Conservation (phyloP, 2,113 vertebrate genomes). For the Indicator indicator region DNA sequence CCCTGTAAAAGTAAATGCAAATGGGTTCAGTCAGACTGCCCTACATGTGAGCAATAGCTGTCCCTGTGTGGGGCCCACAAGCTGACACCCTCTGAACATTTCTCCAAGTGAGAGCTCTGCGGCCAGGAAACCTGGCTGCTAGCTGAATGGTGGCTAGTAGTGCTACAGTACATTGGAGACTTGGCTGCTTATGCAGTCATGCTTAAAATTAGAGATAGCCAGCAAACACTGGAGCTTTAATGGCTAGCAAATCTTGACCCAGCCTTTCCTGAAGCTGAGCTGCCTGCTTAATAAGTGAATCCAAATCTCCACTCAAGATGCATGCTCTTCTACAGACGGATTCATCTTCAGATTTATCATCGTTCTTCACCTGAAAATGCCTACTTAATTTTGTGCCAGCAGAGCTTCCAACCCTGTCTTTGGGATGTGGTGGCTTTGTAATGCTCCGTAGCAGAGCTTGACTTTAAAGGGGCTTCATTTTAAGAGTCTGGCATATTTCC, state of each 20-base stretch:
- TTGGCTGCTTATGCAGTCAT: not conserved
- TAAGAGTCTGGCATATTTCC: not conserved
- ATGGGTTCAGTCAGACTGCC: not conserved
- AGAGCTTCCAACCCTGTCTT: not conserved
- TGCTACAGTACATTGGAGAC: not conserved
- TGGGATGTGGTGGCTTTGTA: not conserved
- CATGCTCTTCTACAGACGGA: not conserved
- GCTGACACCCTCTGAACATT: not conserved
- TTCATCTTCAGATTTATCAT: not conserved
- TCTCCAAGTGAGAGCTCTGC: not conserved
- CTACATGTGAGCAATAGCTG: not conserved
- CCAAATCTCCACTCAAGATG: not conserved
- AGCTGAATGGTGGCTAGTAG: not conserved
- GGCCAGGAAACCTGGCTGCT: not conserved
- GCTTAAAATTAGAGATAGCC: not conserved
- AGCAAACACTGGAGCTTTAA: not conserved
- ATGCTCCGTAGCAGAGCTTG: not conserved
- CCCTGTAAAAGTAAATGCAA: not conserved
- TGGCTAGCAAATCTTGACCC: not conserved
- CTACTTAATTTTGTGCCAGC: not conserved
- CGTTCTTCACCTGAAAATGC: not conserved
- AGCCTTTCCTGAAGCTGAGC: not conserved
- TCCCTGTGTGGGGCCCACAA: rapidly evolving
- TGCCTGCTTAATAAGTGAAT: not conserved
- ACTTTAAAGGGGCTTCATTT: not conserved